Base-by-base conservation (phyloP, 2,113 vertebrate species). In the Passer domesticus region DNA sequence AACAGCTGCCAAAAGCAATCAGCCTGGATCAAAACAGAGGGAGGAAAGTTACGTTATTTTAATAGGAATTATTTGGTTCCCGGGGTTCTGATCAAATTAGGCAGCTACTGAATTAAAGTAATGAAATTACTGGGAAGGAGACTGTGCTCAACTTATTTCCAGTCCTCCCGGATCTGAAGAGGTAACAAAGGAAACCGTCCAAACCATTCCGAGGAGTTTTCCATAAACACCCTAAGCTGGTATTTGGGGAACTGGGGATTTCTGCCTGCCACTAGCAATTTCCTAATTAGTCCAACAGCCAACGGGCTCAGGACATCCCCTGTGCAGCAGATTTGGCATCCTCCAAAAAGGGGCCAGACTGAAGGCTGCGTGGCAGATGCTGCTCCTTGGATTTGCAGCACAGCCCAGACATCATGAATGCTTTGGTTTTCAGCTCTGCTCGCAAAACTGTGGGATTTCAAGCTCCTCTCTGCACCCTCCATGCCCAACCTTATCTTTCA, bases 41-140 rank as follows among this genome's bases (percentile, higher is more conserved):
- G 39, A 90, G 49, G 84, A 82, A 96, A 92, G 83, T 90, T 91
- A 83, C 33, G 69, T 69, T 93, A 88, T 89, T 95, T 92, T 88
- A 97, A 96, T 67, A 97, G 78, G 83, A 90, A 96, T 95, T 74
- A 93, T 92, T 93, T 87, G 75, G 78, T 97, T 97, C 86, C 95
- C 0, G 2, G 62, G 85, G 88, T 94, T 95, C 91, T 96, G 95
- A 97, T 97, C 92, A 82, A 95, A 97, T 96, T 97, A 96, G 81
- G 75, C 83, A 94, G 93, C 88, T 73, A 93, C 86, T 96, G 91
- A 97, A 95, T 96, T 96, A 96, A 94, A 92, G 94, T 75, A 97
- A 95, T 92, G 76, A 93, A 94, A 97, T 96, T 95, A 95, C 81
- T 35, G 62, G n/a, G 66, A 69, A 92, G 64, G 66, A 92, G 55